A percentile compares a stretch with the other conserved stretches of the same genome.
Evolutionary conservation across 2,797 vertebrate species (phyloP).

Genomic region (Siniperca scherzeri): DNA sequence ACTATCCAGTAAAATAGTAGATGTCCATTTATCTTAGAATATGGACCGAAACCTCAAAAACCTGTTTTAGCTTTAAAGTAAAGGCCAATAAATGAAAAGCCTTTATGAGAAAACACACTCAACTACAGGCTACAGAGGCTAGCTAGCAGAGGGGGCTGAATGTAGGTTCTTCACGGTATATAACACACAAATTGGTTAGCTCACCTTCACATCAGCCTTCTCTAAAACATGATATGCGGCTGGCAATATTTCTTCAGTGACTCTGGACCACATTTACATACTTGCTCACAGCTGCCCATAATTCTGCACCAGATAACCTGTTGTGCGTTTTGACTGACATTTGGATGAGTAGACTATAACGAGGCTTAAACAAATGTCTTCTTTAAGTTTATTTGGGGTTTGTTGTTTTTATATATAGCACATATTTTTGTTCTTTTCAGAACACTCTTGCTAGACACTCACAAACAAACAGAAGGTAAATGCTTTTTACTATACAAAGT

Average conservation of each 20-base stretch:
- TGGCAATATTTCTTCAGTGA: neutral
- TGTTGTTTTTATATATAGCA: constrained; percentile 3
- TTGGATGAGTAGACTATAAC: neutral
- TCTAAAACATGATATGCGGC: neutral
- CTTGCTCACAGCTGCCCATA: neutral
- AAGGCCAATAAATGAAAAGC: neutral
- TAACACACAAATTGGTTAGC: neutral
- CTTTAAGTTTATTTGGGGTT: neutral
- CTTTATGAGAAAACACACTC: neutral
- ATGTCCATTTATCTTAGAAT: neutral
- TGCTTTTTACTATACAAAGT: constrained; percentile 25
- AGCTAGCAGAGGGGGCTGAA: neutral
- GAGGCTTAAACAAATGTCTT: constrained; percentile 11
- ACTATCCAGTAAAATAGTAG: neutral
- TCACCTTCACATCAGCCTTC: neutral
- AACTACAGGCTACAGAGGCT: neutral
- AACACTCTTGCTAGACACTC: neutral
- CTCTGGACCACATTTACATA: neutral
- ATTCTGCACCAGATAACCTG: neutral
- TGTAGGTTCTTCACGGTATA: neutral
- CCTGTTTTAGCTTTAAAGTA: neutral
- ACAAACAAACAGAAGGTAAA: constrained; percentile 32
- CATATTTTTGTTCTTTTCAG: neutral
- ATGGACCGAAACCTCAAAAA: neutral
- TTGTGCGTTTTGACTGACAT: constrained; percentile 7